Evolutionary conservation across 1,140 invertebrate species (phyloP), one percentile per base, ranked within the genome.

Genomic region (Caerostris darwini): DNA sequence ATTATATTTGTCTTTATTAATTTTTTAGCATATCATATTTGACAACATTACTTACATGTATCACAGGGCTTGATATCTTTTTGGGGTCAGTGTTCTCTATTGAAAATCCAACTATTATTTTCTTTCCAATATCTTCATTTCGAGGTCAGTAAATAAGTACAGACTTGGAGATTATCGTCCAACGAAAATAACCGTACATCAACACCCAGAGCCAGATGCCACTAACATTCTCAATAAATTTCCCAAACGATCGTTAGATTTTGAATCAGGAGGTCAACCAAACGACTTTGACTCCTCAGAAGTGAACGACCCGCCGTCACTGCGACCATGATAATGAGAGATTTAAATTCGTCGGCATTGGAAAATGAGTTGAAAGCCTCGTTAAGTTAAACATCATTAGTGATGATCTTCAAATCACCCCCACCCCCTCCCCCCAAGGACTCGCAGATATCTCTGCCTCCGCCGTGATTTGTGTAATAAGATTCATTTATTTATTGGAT

Each of bases 321-420:
- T 57, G 81, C 2, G 17, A 83, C 56, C 81, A 12, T 14, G 14
- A 14, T 83, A 83, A 83, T 57, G 56, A 83, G 53, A 83, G 54
- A 83, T 83, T 57, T 83, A 83, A 83, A 83, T 83, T 56, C 34
- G 81, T 14, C 10, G 5, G 56, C 53, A 77, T 50, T 77, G 7
- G 69, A 77, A 77, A 77, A 77, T 53, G 10, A 77, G 69, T 34
- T 77, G 50, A 7, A 50, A 77, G 8, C 50, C 69, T 77, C 69
- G 50, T 53, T 53, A 50, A 7, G 69, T 77, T 77, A 53, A 77
- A 50, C 69, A 53, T 77, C 34, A 34, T 77, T 34, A 77, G 34
- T 10, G 50, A 77, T 8, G 69, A 77, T 10, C 4, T 3, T 4
- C 0, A 2, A 34, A 34, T 34, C 34, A 0, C 34, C 34, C 34